Conservation (phyloP, 2,888 invertebrate genomes). For the Adineta ricciae region DNA sequence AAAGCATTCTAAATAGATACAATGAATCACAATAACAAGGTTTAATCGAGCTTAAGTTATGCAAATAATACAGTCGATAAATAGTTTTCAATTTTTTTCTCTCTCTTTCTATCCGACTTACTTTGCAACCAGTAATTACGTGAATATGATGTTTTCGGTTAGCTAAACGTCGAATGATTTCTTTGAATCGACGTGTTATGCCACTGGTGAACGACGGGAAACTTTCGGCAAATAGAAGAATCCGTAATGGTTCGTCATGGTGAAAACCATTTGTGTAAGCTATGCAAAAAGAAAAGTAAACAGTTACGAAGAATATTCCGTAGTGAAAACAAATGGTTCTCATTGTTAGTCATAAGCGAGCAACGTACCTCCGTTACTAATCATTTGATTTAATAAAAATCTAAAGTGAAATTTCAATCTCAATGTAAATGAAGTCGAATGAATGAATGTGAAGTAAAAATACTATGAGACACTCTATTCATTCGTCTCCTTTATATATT, state of each 20-base stretch:
- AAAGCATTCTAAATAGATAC: not conserved
- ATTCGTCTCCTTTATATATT: not conserved
- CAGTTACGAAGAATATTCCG: not conserved
- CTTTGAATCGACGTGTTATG: slow-evolving; percentile 33
- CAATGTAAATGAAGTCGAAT: not conserved
- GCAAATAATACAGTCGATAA: not conserved
- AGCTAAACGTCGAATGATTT: slow-evolving; percentile 30
- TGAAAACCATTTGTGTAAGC: not conserved
- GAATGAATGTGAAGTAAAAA: not conserved
- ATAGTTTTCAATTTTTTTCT: not conserved
- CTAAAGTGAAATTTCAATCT: not conserved
- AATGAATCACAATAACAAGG: not conserved
- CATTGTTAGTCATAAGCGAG: not conserved
- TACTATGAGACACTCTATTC: not conserved
- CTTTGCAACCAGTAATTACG: slow-evolving; percentile 30
- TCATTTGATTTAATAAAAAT: not conserved
- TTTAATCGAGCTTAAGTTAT: not conserved
- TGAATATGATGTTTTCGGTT: slow-evolving; percentile 17
- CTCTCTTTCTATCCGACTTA: not conserved
- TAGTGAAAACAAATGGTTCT: too few relatives aligned
- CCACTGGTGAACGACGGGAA: slow-evolving; percentile 34
- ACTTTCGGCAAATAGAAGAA: slow-evolving; percentile 32
- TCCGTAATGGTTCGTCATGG: not conserved
- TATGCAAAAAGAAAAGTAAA: not conserved
- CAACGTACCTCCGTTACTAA: not conserved